Conservation (phyloP, 2,888 invertebrate species). For the Conus canariensis region DNA sequence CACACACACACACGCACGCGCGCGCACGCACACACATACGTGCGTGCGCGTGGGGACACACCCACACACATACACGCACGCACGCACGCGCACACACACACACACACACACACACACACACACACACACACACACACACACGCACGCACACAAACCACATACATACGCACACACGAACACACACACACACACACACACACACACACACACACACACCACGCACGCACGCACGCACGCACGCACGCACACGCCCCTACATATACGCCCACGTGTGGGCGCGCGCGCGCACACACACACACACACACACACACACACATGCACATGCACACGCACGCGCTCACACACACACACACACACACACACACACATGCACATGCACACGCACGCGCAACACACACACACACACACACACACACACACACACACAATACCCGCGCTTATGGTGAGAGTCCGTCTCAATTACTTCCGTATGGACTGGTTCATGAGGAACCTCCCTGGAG, state of each 20-base stretch:
- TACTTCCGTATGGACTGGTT: too few relatives aligned
- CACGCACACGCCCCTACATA: neutral
- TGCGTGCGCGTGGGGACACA: neutral
- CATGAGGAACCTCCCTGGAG: too few relatives aligned
- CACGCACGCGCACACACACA: constrained; percentile 9
- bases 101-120: neutral
- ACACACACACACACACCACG: too few relatives aligned
- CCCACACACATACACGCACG: neutral
- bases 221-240: neutral
- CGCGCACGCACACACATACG: neutral
- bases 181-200: neutral
- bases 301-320: neutral
- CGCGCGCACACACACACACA: neutral
- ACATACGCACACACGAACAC: neutral
- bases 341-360: constrained; percentile 8
- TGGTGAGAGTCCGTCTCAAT: too few relatives aligned
- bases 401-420: too few relatives aligned
- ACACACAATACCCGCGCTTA: too few relatives aligned
- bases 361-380: too few relatives aligned
- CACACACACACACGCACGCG: neutral
- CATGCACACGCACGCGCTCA: neutral
- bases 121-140: neutral
- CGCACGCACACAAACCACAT: too few relatives aligned
- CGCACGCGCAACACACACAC: constrained; percentile 4
- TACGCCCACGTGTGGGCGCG: too few relatives aligned